phyloP scores from a whole-genome alignment of 2,888 invertebrate genomes.

The Mactromeris polynyma region DNA sequence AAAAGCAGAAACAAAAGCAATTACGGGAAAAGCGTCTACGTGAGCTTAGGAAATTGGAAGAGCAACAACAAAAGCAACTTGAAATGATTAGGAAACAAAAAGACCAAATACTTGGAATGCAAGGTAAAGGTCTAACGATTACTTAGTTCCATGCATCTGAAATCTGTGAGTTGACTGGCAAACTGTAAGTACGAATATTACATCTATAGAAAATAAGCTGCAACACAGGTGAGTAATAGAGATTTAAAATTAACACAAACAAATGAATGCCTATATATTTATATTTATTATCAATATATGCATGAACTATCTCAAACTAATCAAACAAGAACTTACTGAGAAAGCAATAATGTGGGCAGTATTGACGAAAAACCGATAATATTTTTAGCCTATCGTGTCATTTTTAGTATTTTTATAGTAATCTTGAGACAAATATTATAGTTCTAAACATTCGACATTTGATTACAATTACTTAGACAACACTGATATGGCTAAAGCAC shows the following conservation, averaged over 20 bases:
- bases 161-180: not conserved
- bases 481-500: too few species aligned
- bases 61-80: slow-evolving; percentile 17
- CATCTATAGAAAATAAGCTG: too few species aligned
- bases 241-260: not conserved
- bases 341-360: not conserved
- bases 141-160: not conserved
- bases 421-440: too few species aligned
- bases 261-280: not conserved
- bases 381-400: too few species aligned
- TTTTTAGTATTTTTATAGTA: too few species aligned
- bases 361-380: too few species aligned
- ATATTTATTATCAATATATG: not conserved
- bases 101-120: slow-evolving; percentile 11
- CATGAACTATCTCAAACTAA: not conserved
- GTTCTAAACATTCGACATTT: too few species aligned
- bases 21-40: slow-evolving; percentile 17
- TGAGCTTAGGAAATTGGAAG: not conserved
- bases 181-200: not conserved
- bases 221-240: too few species aligned
- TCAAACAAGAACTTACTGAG: not conserved
- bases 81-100: slow-evolving; percentile 17
- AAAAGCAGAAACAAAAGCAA: not conserved
- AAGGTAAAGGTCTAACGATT: not conserved
- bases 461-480: too few species aligned